These are phyloP conservation scores for Acanthurus lineatus DNA, from an alignment of 2,797 vertebrate species.

Conservation along the genomic window DNA sequence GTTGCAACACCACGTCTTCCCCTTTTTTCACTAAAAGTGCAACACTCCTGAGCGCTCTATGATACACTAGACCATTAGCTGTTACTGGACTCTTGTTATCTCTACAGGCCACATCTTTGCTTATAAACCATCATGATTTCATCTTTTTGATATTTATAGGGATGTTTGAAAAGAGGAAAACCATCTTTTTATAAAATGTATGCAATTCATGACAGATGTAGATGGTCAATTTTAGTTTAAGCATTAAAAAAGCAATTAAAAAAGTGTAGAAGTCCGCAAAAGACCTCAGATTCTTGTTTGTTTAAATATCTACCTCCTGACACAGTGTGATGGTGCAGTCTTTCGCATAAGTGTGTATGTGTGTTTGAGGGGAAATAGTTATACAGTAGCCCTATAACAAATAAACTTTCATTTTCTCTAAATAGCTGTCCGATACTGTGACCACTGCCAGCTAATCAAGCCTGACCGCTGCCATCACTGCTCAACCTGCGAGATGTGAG, in stretches of 20 bases:
- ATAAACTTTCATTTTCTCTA: slow-evolving; percentile 27
- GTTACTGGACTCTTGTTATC: slow-evolving; percentile 21
- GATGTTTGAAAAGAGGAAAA: background rate
- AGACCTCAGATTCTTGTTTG: too few species aligned
- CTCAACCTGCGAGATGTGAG: slow-evolving; percentile 96
- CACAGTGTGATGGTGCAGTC: too few species aligned
- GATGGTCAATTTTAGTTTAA: background rate
- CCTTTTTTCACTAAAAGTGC: slow-evolving; percentile 10
- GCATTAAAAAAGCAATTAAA: background rate
- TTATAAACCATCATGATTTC: slow-evolving; percentile 12
- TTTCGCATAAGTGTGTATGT: background rate
- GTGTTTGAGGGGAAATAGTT: background rate
- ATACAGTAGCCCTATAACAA: background rate
- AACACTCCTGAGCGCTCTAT: background rate
- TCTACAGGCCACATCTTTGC: slow-evolving; percentile 15
- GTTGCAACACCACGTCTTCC: slow-evolving; percentile 31
- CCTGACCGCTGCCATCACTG: slow-evolving; percentile 98
- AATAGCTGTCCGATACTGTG: slow-evolving; percentile 93
- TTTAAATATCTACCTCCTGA: too few species aligned
- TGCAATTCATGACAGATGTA: background rate
- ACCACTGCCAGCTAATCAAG: slow-evolving; percentile 95
- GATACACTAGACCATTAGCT: background rate
- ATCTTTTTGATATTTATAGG: background rate
- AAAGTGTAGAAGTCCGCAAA: too few species aligned
- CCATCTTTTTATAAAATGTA: background rate